phyloP scores from a whole-genome alignment of 1,140 invertebrate genomes.

The Drosophila sproati region DNA sequence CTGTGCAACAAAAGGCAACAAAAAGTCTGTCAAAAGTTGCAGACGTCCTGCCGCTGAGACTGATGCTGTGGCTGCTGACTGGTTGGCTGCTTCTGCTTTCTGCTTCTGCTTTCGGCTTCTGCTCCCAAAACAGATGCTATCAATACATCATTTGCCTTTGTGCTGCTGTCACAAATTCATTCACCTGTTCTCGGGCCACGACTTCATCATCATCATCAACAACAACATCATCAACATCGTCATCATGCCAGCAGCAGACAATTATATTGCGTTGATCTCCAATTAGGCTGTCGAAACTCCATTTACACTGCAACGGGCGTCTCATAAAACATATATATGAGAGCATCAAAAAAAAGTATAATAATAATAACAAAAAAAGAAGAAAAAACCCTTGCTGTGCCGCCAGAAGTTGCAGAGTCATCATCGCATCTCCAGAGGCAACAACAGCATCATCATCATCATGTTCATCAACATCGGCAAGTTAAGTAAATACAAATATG shows the following conservation, averaged over 20 bases:
- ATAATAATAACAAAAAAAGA: conserved; percentile 38
- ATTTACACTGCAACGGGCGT: conserved; percentile 78
- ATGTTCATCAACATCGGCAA: conserved; percentile 63
- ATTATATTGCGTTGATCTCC: conserved; percentile 82
- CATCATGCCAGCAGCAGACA: conserved; percentile 57
- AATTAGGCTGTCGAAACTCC: conserved; percentile 83
- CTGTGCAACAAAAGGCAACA: conserved; percentile 37
- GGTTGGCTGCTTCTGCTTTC: conserved; percentile 19
- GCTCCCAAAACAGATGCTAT: conserved; percentile 80
- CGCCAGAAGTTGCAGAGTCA: conserved; percentile 66
- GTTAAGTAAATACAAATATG: conserved; percentile 82
- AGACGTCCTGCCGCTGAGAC: conserved; percentile 73
- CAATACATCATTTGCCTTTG: conserved; percentile 82
- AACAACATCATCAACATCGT: conserved; percentile 16
- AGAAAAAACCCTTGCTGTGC: conserved; percentile 49
- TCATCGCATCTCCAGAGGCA: conserved; percentile 59
- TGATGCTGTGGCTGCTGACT: conserved; percentile 39
- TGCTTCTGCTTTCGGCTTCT: conserved; percentile 33
- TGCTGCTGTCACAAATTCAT: conserved; percentile 81
- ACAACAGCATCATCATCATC: conserved; percentile 5
- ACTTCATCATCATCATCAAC: conserved; percentile 63
- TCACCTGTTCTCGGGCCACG: conserved; percentile 80
- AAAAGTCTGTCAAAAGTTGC: conserved; percentile 54
- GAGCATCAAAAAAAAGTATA: not conserved
- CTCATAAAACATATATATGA: conserved; percentile 69